phyloP scores from a whole-genome alignment of 2,888 invertebrate genomes.

The Cataglyphis rosenhaueri region DNA sequence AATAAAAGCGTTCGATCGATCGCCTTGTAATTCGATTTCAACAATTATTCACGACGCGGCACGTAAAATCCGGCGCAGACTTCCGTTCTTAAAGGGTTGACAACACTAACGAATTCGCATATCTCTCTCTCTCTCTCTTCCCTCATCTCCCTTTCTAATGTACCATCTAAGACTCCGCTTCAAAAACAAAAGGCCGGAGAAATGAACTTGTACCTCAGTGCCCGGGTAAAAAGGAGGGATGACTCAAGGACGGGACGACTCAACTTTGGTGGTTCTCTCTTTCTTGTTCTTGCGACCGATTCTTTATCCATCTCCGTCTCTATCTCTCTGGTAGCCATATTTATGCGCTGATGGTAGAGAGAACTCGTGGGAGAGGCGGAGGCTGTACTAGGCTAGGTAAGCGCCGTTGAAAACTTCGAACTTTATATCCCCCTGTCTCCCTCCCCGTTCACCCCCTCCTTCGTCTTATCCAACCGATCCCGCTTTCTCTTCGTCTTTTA shows the following conservation, averaged over 20 bases:
- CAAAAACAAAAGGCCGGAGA: constrained; percentile 72
- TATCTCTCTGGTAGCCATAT: constrained; percentile 74
- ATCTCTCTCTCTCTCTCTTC: constrained; percentile 48
- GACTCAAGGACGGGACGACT: constrained; percentile 56
- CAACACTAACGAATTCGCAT: constrained; percentile 74
- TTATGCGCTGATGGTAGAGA: constrained; percentile 73
- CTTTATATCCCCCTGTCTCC: constrained; percentile 73
- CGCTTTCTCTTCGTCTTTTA: constrained; percentile 55
- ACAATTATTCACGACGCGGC: constrained; percentile 71
- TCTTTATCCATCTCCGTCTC: constrained; percentile 43
- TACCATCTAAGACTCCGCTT: constrained; percentile 61
- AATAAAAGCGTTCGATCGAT: constrained; percentile 63
- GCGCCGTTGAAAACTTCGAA: constrained; percentile 83
- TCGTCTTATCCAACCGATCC: constrained; percentile 47
- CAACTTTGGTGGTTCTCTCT: constrained; percentile 69
- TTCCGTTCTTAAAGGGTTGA: constrained; percentile 65
- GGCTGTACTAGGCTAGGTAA: constrained; percentile 75
- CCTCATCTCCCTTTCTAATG: constrained; percentile 6
- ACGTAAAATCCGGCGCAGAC: constrained; percentile 62
- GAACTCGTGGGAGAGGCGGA: constrained; percentile 60
- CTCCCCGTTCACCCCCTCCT: constrained; percentile 60
- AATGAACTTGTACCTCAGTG: constrained; percentile 72
- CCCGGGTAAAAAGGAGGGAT: constrained; percentile 54
- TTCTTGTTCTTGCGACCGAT: constrained; percentile 31
- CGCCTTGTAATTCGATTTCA: constrained; percentile 69